Base-by-base conservation (phyloP, 2,113 vertebrate species). In the Perccottus glenii region DNA sequence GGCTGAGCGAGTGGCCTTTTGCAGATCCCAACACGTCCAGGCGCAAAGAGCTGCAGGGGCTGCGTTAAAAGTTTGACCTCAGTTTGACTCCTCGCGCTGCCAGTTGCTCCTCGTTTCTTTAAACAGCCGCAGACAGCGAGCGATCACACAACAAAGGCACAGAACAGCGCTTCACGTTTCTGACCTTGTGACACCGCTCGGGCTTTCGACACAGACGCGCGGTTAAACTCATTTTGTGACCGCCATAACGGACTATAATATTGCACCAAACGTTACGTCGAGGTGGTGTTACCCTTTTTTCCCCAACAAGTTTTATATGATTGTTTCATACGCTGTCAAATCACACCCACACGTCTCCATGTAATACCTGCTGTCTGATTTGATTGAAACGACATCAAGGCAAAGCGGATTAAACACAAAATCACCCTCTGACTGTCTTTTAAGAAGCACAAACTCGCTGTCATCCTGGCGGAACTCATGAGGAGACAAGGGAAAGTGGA, bases 41-140 rank as follows among this genome's bases (percentile, higher is more conserved):
- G 73, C 67, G 77, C 84, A 78, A 55, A 55, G 72, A 82, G 79
- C 88, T 89, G 87, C 83, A 55, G 45, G 81, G 82, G 86, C 83
- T 85, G 81, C 73, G 69, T 73, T 27, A 66, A 82, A 82, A 73
- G 66, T 79, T 82, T 95, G 94, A 95, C 94, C 94, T 88, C 90
- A 82, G 88, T 81, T 87, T 94, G 93, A 93, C 93, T 94, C 88
- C 84, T 86, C 75, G 70, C 66, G 73, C 77, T 88, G 82, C 67
- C 85, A 63, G 85, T 81, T 85, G 69, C 69, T 84, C 79, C 80
- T 75, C 48, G 50, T 64, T 61, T 52, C 60, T 64, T 64, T 53
- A 77, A 64, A 76, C 74, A 52, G 62, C 47, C 45, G 60, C 70
- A 71, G 58, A 73, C 48, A 42, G 46, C 40, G 38, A 16, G 6